A percentile compares a stretch with the other conserved stretches of the same genome.
Evolutionary conservation across 2,113 vertebrate species (phyloP).

Genomic region (Hypanus sabinus): DNA sequence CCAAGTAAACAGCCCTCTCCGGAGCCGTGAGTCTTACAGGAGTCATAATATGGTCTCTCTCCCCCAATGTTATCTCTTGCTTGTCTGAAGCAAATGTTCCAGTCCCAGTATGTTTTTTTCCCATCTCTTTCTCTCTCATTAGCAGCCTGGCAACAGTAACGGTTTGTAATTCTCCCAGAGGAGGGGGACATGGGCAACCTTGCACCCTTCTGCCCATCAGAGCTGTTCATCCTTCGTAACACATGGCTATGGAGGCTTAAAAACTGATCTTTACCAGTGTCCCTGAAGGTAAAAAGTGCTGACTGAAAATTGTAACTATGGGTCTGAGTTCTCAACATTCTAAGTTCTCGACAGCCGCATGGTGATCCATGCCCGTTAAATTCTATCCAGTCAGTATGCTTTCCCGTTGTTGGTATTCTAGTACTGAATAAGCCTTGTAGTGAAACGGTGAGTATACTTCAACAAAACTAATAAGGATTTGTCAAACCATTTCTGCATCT

Average conservation of each 20-base stretch:
- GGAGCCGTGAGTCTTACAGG: too few relatives aligned
- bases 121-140: too few relatives aligned
- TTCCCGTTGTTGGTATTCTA: not conserved
- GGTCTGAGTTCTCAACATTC: not conserved
- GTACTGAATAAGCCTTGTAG: not conserved
- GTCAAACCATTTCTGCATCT: not conserved
- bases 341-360: not conserved
- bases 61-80: too few relatives aligned
- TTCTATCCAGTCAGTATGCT: not conserved
- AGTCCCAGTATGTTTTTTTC: too few relatives aligned
- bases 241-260: not conserved
- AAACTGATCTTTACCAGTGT: not conserved
- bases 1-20: too few relatives aligned
- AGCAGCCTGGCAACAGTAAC: too few relatives aligned
- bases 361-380: not conserved
- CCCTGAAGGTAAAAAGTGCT: not conserved
- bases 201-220: too few relatives aligned
- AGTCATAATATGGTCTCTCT: too few relatives aligned
- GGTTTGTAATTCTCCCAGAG: too few relatives aligned
- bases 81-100: too few relatives aligned
- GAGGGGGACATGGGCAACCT: too few relatives aligned
- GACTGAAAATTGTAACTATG: not conserved
- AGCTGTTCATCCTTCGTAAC: too few relatives aligned
- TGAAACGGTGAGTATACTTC: not conserved
- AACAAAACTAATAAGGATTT: not conserved